phyloP scores from a whole-genome alignment of 2,888 invertebrate genomes.

The Acrobasis suavella region DNA sequence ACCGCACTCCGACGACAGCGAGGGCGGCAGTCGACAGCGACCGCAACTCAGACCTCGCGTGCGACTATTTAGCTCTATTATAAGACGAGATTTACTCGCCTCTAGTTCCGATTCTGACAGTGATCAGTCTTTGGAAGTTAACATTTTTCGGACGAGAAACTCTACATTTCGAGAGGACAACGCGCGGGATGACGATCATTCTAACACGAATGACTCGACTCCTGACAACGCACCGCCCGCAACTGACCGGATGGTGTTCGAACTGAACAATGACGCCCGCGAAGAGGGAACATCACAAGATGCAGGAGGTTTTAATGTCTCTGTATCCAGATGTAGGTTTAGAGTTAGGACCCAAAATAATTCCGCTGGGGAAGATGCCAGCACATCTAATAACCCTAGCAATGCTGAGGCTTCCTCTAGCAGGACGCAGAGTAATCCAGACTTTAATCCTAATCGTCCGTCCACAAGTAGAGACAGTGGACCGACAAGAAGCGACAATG shows the following conservation, averaged over 20 bases:
- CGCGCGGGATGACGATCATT: constrained; percentile 36
- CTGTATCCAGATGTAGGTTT: constrained; percentile 57
- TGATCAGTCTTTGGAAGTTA: constrained; percentile 68
- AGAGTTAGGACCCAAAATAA: constrained; percentile 60
- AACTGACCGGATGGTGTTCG: constrained; percentile 60
- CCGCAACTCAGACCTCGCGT: constrained; percentile 45
- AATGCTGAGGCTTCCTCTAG: constrained; percentile 28
- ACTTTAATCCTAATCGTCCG: constrained; percentile 37
- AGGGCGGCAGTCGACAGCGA: constrained; percentile 38
- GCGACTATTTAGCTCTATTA: constrained; percentile 49
- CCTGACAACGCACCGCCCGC: constrained; percentile 33
- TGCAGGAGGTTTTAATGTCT: constrained; percentile 48
- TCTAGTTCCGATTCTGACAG: constrained; percentile 73
- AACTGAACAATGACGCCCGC: constrained; percentile 48
- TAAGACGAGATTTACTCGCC: constrained; percentile 54
- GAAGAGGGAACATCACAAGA: constrained; percentile 38
- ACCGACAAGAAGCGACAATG: constrained; percentile 35
- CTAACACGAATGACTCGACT: constrained; percentile 30
- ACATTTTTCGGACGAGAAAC: constrained; percentile 69
- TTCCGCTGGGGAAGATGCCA: constrained; percentile 37
- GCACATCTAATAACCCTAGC: constrained; percentile 25
- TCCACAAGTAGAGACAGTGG: constrained; percentile 9
- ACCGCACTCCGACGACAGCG: constrained; percentile 56
- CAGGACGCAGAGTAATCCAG: constrained; percentile 34
- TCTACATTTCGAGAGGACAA: constrained; percentile 61